Evolutionary conservation across 2,888 invertebrate species (phyloP).

Genomic region (Lithophane semibrunnea): DNA sequence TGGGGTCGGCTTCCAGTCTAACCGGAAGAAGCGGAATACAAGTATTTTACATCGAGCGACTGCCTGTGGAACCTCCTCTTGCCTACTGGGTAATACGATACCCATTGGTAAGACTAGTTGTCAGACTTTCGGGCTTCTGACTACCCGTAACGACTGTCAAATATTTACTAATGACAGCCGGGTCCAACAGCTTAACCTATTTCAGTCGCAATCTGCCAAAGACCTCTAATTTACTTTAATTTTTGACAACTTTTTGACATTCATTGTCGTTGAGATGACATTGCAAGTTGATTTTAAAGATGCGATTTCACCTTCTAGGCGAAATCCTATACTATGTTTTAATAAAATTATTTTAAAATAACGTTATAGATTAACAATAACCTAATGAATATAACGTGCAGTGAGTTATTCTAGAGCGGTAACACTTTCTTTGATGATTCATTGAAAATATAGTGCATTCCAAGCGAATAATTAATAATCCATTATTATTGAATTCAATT

Average conservation of each 20-base stretch:
- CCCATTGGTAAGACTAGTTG: no score
- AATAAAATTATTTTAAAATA: background rate
- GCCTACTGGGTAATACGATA: no score
- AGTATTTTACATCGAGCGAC: no score
- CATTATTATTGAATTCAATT: constrained; percentile 9
- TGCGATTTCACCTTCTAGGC: no score
- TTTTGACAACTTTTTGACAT: background rate
- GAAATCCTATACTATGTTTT: no score
- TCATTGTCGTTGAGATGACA: background rate
- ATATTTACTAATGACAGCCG: no score
- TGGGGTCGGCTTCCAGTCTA: no score
- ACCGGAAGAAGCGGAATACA: no score
- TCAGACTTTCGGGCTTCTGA: no score
- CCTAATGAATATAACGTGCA: background rate
- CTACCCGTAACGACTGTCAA: no score
- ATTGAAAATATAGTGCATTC: constrained; percentile 13
- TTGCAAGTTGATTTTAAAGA: background rate
- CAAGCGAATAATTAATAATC: constrained; percentile 7
- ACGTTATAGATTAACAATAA: background rate
- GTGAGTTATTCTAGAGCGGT: background rate
- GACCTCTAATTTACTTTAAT: background rate
- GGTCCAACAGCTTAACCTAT: no score
- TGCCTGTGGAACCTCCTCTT: no score
- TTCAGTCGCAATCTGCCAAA: background rate
- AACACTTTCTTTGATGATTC: background rate